Percentiles rank a stretch among this genome's conserved stretches.
Evolutionary conservation across 2,113 vertebrate genomes (phyloP).

Genomic region (Tretioscincus oriximinensis): DNA sequence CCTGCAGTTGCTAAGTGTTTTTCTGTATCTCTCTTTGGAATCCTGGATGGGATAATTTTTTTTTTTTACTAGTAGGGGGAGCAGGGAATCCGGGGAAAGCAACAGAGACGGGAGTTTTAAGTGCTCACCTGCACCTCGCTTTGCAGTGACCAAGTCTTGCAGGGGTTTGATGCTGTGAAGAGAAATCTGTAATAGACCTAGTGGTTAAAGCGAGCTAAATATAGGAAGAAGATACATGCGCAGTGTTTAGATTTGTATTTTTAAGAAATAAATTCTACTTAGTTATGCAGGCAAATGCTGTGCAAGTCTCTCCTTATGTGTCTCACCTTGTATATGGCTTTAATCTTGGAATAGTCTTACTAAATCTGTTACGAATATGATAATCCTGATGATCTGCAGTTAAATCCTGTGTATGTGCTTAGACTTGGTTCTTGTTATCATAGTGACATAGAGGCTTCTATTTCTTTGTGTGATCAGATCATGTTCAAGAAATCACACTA

Average conservation of each 20-base stretch:
- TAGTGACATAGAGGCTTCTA: neutral
- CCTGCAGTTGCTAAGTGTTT: too few species aligned
- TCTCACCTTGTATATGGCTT: neutral
- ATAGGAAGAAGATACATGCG: neutral
- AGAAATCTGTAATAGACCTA: neutral
- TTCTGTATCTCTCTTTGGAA: too few species aligned
- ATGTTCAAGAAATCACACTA: neutral
- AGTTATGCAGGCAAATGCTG: neutral
- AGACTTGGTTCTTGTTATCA: neutral
- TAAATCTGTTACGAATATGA: neutral
- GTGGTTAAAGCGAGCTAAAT: neutral
- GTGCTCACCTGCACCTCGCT: too few species aligned
- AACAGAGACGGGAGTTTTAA: too few species aligned
- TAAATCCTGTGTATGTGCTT: neutral
- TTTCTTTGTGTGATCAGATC: neutral
- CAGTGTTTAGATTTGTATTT: conserved; percentile 3
- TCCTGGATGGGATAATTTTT: too few species aligned
- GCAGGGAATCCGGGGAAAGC: too few species aligned
- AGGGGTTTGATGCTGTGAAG: too few species aligned
- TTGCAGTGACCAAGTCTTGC: too few species aligned
- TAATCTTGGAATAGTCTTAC: neutral
- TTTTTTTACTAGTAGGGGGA: too few species aligned
- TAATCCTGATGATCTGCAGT: neutral
- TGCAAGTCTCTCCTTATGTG: neutral
- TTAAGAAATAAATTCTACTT: neutral